A percentile compares a stretch with the other conserved stretches of the same genome.
phyloP scores from a whole-genome alignment of 2,113 vertebrate species.

The Beaufortia kweichowensis region DNA sequence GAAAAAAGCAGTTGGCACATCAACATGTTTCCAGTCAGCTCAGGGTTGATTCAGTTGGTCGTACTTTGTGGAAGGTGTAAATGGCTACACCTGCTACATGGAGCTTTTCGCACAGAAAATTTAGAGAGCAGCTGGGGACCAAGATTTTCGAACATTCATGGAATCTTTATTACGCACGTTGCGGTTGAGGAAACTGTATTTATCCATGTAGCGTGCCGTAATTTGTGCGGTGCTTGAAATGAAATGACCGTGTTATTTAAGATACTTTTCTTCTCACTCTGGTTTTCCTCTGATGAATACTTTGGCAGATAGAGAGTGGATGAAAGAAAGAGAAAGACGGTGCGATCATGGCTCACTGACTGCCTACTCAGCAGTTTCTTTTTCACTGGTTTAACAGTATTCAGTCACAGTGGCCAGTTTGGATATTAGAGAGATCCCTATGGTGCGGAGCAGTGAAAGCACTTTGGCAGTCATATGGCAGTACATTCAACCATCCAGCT shows the following conservation, averaged over 20 bases:
- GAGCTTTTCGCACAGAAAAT: slow-evolving; percentile 60
- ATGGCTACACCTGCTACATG: slow-evolving; percentile 61
- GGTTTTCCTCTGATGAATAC: slow-evolving; percentile 51
- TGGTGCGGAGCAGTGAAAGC: slow-evolving; percentile 55
- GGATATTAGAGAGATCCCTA: slow-evolving; percentile 61
- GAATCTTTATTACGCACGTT: slow-evolving; percentile 54
- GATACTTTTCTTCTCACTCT: slow-evolving; percentile 39
- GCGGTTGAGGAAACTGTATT: slow-evolving; percentile 45
- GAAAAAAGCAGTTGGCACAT: slow-evolving; percentile 17
- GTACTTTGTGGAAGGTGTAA: slow-evolving; percentile 57
- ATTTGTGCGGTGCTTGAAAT: slow-evolving; percentile 23
- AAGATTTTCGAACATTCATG: slow-evolving; percentile 63
- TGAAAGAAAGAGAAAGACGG: slow-evolving; percentile 16
- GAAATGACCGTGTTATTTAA: slow-evolving; percentile 43
- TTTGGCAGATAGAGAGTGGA: slow-evolving; percentile 40
- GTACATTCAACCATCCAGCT: slow-evolving; percentile 22
- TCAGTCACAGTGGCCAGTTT: slow-evolving; percentile 58
- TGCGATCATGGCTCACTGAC: slow-evolving; percentile 49
- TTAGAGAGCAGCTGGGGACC: slow-evolving; percentile 61
- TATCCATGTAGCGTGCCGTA: slow-evolving; percentile 28
- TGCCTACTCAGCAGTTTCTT: slow-evolving; percentile 58
- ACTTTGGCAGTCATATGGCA: slow-evolving; percentile 58
- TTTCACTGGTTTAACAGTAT: slow-evolving; percentile 56
- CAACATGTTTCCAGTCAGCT: slow-evolving; percentile 4
- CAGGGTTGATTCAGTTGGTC: slow-evolving; percentile 37